These are phyloP conservation scores for Falco naumanni DNA, from an alignment of 2,797 vertebrate genomes.

Conservation along the genomic window DNA sequence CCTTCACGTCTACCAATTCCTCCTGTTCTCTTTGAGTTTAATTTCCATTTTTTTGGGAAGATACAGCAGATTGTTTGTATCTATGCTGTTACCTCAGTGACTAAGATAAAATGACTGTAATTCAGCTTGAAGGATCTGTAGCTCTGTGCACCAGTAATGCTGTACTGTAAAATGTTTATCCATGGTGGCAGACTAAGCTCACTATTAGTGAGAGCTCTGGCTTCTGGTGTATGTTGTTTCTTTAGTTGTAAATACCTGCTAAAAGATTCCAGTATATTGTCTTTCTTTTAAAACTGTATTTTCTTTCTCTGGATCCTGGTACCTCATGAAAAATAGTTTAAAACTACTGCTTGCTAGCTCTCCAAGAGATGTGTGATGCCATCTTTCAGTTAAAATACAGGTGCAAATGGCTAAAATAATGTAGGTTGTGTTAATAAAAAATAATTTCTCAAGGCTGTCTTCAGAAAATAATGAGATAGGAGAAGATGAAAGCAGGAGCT, in stretches of 20 bases:
- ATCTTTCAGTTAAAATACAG: background rate
- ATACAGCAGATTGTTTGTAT: background rate
- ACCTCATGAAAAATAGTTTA: background rate
- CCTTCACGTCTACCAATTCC: background rate
- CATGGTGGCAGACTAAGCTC: background rate
- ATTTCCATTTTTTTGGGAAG: background rate
- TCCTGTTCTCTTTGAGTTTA: background rate
- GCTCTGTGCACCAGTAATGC: background rate
- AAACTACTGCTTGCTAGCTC: background rate
- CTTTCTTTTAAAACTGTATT: background rate
- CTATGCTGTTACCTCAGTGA: background rate
- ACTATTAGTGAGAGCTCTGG: background rate
- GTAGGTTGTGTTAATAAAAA: background rate
- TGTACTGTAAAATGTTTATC: background rate
- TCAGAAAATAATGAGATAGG: background rate
- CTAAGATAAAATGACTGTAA: background rate
- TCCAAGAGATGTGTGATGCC: background rate
- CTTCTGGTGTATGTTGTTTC: background rate
- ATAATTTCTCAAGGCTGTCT: background rate
- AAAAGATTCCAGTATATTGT: background rate
- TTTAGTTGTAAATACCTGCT: background rate
- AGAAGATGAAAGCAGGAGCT: background rate
- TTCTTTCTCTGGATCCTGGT: background rate
- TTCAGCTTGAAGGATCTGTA: constrained; percentile 55
- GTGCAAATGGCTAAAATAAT: background rate